These are phyloP conservation scores for Lamprologus sp. DNA, from an alignment of 2,113 vertebrate genomes.

Conservation along the genomic window DNA sequence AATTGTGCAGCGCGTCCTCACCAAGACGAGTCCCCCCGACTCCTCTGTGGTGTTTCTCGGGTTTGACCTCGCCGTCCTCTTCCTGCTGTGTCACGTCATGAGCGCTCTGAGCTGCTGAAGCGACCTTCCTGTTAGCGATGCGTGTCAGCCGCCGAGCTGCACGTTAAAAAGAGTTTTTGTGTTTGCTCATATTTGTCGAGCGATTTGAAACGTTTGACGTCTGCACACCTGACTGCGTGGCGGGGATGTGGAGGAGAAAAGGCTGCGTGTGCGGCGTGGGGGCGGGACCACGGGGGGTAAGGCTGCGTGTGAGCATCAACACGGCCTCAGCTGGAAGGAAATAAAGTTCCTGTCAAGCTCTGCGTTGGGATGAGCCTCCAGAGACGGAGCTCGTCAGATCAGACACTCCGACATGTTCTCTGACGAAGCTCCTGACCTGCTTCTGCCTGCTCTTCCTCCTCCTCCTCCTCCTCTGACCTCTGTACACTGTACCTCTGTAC, in stretches of 20 bases:
- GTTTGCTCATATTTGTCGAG: background rate
- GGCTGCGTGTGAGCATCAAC: background rate
- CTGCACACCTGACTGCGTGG: background rate
- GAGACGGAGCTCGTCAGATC: background rate
- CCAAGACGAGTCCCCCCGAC: background rate
- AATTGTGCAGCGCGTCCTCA: background rate
- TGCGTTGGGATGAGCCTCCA: background rate
- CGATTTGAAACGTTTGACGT: background rate
- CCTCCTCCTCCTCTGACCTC: background rate
- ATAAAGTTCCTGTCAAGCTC: background rate
- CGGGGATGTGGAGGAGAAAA: background rate
- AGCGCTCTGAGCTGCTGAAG: background rate
- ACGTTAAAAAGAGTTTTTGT: rapidly evolving
- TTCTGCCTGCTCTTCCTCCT: background rate
- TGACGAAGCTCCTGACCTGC: background rate
- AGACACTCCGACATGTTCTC: background rate
- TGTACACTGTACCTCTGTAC: background rate
- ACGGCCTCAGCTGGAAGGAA: background rate
- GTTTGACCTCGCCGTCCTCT: background rate
- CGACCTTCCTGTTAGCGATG: background rate
- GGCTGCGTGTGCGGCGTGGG: background rate
- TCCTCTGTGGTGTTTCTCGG: background rate
- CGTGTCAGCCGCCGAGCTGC: background rate
- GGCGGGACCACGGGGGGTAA: background rate
- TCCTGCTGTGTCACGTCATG: background rate